Evolutionary conservation across 2,888 invertebrate genomes (phyloP), one percentile per base, ranked within the genome.

Genomic region (Hetaerina titia): DNA sequence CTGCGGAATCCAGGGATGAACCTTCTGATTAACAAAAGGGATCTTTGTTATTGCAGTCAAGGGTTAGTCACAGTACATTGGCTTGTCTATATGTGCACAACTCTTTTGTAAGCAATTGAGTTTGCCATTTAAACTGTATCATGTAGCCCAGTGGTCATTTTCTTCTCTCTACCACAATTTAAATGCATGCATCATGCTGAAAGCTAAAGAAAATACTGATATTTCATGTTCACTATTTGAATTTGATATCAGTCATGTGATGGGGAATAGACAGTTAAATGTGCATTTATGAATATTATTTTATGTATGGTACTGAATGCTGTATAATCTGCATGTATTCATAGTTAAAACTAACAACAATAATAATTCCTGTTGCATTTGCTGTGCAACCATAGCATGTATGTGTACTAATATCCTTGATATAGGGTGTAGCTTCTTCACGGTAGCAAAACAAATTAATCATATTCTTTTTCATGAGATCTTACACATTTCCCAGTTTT

Each of bases 11-110:
- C 92, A 31, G 74, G 64, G 69, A 74, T 92, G 92, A 64, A 92
- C 69, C 69, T n/a, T 92, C 69, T 92, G n/a, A 69, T 56, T 92
- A 92, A 92, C 92, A 92, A 92, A 92, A 92, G 69, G 92, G n/a
- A 92, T 92, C 69, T 69, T 58, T 92, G 64, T 74, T 56, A 92
- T 92, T 92, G 69, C 92, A 92, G 92, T 56, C 92, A 92, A 92
- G 92, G 92, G 92, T 92, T 92, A 92, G 92, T 92, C 69, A 56
- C 45, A 56, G 81, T 31, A 81, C 11, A 81, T 81, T 81, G 81
- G 13, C 81, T 81, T 31, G 81, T 81, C 22, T 81, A 25, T 81
- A 9, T 81, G 31, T 81, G 31, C 31, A 81, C 81, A 81, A 60
- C 81, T 81, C 81, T 81, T 31, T 11, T 31, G 25, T 13, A 81